phyloP scores from a whole-genome alignment of 1,140 invertebrate species.

The Orchestia grillus region DNA sequence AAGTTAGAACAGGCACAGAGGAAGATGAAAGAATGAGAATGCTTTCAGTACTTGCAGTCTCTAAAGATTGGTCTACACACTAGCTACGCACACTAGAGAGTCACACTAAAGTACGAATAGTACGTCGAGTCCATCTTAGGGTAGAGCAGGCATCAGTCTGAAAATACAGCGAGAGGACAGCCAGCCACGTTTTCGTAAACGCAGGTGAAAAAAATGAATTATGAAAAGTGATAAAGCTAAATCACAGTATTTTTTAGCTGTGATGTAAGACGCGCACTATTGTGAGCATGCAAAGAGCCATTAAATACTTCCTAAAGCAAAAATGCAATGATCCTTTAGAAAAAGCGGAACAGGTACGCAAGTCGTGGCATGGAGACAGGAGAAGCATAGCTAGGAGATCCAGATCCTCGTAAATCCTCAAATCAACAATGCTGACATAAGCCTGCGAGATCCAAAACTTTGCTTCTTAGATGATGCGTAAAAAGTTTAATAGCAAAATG shows the following conservation, averaged over 20 bases:
- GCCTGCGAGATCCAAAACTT: background rate
- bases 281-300: background rate
- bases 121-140: background rate
- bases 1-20: background rate
- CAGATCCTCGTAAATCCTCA: no score
- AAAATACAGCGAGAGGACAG: background rate
- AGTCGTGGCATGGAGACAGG: background rate
- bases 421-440: background rate
- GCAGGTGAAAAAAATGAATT: background rate
- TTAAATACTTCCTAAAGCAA: background rate
- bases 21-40: background rate
- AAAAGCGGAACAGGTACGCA: background rate
- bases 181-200: background rate
- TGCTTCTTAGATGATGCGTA: background rate
- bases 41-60: background rate
- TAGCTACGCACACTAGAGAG: background rate
- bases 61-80: background rate
- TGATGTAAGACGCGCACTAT: background rate
- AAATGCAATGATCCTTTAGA: background rate
- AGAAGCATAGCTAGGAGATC: background rate
- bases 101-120: background rate
- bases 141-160: background rate
- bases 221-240: background rate
- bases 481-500: background rate
- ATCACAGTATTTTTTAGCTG: background rate